Evolutionary conservation across 2,113 vertebrate species (phyloP), one percentile per base, ranked within the genome.

Genomic region (Cromileptes altivelis): DNA sequence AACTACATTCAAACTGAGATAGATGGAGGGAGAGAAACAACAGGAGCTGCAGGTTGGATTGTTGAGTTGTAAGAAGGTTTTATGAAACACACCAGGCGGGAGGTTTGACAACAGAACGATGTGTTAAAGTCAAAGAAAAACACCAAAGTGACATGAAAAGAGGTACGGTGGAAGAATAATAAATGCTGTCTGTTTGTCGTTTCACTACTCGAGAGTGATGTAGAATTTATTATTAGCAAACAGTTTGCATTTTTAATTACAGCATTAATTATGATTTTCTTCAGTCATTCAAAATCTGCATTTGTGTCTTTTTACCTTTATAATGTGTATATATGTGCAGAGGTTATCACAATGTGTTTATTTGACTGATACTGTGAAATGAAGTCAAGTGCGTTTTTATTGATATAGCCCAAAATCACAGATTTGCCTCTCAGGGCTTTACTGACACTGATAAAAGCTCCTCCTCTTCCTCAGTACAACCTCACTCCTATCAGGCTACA

Each of bases 71-170:
- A 63, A 75, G 25, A 65, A 49, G 42, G 30, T 63, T 90, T 72
- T 72, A 82, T 80, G 63, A 89, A 91, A 75, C 78, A 70, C 84
- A 50, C 47, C 50, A 79, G 33, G 76, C 63, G 23, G 60, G 78
- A 78, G 78, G 53, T 81, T 89, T 87, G 61, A 87, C 73, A 63
- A 61, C 53, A 80, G 77, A 86, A 70, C 3, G 5, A 78, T 68
- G 82, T 85, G 80, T 85, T 75, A 45, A 63, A 82, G 82, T 50
- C 47, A 77, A 71, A 85, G 64, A 79, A 75, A 82, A 78, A 74
- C 73, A 87, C 52, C 12, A 55, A 60, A 63, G 37, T 19, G 70
- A 64, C 42, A 81, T 49, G 13, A 76, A 78, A 85, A 61, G 37
- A 69, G 56, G 45, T 71, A 37, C 25, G 21, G 42, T 47, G 4